Evolutionary conservation across 2,888 invertebrate genomes (phyloP).

Genomic region (Agrotis ipsilon): DNA sequence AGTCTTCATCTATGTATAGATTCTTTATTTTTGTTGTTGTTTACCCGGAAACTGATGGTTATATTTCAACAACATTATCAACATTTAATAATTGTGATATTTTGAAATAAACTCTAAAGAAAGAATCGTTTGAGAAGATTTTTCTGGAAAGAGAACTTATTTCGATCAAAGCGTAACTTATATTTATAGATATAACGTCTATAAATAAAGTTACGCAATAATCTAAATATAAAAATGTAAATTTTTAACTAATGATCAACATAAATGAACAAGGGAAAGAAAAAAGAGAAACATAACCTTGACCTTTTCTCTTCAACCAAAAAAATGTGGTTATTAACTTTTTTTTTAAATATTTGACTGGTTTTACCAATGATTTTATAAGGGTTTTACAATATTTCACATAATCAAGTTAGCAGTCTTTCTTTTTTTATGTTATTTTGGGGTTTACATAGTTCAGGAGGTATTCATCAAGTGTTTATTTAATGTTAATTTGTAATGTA

Average conservation of each 20-base stretch:
- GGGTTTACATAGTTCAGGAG: background rate
- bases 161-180: background rate
- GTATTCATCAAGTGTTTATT: background rate
- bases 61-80: too few relatives aligned
- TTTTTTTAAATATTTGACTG: too few relatives aligned
- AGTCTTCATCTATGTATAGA: too few relatives aligned
- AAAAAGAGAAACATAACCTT: background rate
- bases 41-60: too few relatives aligned
- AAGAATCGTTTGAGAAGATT: too few relatives aligned
- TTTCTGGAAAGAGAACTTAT: background rate
- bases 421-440: background rate
- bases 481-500: background rate
- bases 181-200: too few relatives aligned
- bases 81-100: background rate
- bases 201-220: too few relatives aligned
- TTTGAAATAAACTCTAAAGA: background rate
- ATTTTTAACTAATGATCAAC: too few relatives aligned
- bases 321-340: slow-evolving; percentile 27
- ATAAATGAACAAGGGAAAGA: background rate
- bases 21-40: too few relatives aligned
- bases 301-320: slow-evolving; percentile 8
- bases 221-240: too few relatives aligned
- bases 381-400: slow-evolving; percentile 8
- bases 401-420: background rate
- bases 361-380: too few relatives aligned